Evolutionary conservation across 2,797 vertebrate species (phyloP), one percentile per base, ranked within the genome.

Genomic region (Brachyalestes nurse): DNA sequence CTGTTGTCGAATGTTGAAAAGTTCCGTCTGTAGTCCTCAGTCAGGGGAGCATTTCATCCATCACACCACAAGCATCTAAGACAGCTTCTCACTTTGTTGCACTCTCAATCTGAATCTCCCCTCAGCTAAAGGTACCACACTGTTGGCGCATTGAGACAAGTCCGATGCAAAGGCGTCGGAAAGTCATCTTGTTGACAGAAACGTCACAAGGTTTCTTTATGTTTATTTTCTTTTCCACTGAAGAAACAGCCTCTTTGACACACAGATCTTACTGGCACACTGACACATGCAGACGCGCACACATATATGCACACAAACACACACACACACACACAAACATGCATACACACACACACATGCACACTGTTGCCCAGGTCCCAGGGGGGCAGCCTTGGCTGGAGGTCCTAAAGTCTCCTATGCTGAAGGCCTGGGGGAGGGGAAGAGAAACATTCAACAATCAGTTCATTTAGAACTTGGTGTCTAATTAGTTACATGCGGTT

Each of bases 221-320:
- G 25, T 62, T 62, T 28, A 64, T 25, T 58, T 76, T 71, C 23
- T 84, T 51, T 75, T 28, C 28, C 70, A 78, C 77, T 74, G 45
- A 84, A 69, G 72, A 40, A 25, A 6, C 9, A 45, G 6, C 9
- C 9, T 45, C 6, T 45, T 45, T 13, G 1, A 17, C 25, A 23
- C 28, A 69, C 38, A 19, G 69, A 55, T 42, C 42, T 1, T 47
- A 47, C 75, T 57, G 19, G 21, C 25, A 75, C 64, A 67, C 75
- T 90, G 89, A 91, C 86, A 89, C 86, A 67, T 62, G 47, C 79
- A 75, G 21, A 49, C 23, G 66, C 60, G 57, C 28, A 77, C 60
- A 77, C 17, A 65, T 23, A 65, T 8, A 62, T 1, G 45, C 12
- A 28, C 17, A 40, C 9, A 28, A 28, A 28, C 28, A 28, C 28